Evolutionary conservation across 2,113 vertebrate species (phyloP), one percentile per base, ranked within the genome.

Genomic region (Ivindomyrus marchei): DNA sequence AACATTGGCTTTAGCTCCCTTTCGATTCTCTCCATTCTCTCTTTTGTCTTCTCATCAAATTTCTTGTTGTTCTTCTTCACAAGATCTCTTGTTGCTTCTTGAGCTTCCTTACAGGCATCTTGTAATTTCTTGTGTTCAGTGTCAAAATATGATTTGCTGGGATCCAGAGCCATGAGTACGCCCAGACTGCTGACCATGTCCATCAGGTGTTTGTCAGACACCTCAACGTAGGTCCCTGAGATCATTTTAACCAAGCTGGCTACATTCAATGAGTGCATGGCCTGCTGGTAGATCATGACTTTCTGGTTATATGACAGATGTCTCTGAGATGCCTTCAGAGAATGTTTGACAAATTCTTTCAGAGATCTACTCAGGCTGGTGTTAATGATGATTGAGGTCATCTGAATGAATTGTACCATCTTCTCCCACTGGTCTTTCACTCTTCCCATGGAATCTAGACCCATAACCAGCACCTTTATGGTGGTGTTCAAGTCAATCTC

Each of bases 331-430:
- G 36, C 36, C 2, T 39, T 39, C 36, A 0, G 1, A 39, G 36
- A 39, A 1, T 39, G 36, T 39, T 39, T 39, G 36, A 39, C 36
- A 39, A 39, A 39, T 1, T 39, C 36, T 1, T 1, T 39, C 36
- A 39, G 36, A 39, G 36, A 39, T 39, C 36, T 39, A 2, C 36
- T 39, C 36, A 39, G 36, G 36, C 36, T 2, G 36, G 36, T 39
- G 1, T 39, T 39, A 39, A 39, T 2, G 36, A 39, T 39, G 36
- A 1, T 39, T 39, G 94, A 94, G n/a, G 94, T 91, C 92, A 94
- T 93, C 88, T 95, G 91, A 90, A 94, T 94, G 87, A 94, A 94
- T 31, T 5, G 90, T 4, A 94, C 91, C 93, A 94, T 92, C 89
- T 93, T 94, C 74, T 92, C 89, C 94, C 93, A 93, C 24, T 94